Evolutionary conservation across 2,888 invertebrate genomes (phyloP).

Genomic region (Orthosia incerta): DNA sequence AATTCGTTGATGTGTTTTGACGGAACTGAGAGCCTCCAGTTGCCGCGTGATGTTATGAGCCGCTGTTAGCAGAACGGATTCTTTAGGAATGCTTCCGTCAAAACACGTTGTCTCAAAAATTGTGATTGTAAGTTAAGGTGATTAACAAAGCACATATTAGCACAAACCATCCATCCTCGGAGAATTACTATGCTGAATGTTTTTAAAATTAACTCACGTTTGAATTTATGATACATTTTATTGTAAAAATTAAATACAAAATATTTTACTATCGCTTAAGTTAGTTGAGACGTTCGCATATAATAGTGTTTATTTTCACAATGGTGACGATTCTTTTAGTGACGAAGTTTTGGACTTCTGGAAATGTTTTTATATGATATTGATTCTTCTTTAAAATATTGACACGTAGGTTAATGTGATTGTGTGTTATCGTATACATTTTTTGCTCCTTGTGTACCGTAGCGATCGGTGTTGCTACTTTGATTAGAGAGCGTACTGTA

Average conservation of each 20-base stretch:
- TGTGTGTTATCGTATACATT: slow-evolving; percentile 78
- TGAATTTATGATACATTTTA: slow-evolving; percentile 91
- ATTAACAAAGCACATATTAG: slow-evolving; percentile 89
- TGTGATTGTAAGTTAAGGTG: slow-evolving; percentile 88
- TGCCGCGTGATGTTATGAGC: slow-evolving; percentile 51
- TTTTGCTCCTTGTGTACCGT: slow-evolving; percentile 79
- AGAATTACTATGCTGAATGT: slow-evolving; percentile 88
- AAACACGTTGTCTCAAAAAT: slow-evolving; percentile 74
- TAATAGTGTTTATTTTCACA: slow-evolving; percentile 89
- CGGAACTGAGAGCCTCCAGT: slow-evolving; percentile 53
- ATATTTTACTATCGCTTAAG: slow-evolving; percentile 90
- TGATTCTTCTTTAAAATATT: slow-evolving; percentile 81
- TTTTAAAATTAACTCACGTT: slow-evolving; percentile 89
- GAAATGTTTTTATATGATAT: slow-evolving; percentile 85
- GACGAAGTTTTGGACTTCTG: slow-evolving; percentile 78
- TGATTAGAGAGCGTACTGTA: slow-evolving; percentile 63
- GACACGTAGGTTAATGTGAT: slow-evolving; percentile 77
- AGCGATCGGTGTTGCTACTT: slow-evolving; percentile 75
- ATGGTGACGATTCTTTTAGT: slow-evolving; percentile 81
- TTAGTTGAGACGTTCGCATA: slow-evolving; percentile 89
- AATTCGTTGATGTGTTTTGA: slow-evolving; percentile 77
- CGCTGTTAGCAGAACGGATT: slow-evolving; percentile 45
- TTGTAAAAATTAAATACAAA: slow-evolving; percentile 83
- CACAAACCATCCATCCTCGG: slow-evolving; percentile 91
- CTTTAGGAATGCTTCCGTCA: slow-evolving; percentile 59